Evolutionary conservation across 1,140 invertebrate genomes (phyloP).

Genomic region (Diabrotica undecimpunctata): DNA sequence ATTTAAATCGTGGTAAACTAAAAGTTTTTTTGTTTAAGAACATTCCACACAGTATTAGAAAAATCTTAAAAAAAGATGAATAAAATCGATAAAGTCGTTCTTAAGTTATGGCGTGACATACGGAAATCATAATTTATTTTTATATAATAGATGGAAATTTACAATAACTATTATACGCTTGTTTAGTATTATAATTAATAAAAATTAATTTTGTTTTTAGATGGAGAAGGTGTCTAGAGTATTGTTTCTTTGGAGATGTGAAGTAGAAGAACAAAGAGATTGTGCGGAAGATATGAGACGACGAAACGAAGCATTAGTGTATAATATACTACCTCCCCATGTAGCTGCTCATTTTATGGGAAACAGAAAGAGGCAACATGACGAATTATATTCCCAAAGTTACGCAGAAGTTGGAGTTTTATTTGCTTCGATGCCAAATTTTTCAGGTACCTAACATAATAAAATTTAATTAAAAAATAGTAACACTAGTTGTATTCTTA

Average conservation of each 20-base stretch:
- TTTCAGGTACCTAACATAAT: slow-evolving; percentile 70
- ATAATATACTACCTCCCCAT: slow-evolving; percentile 83
- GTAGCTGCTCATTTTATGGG: slow-evolving; percentile 89
- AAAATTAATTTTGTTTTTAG: slow-evolving; percentile 51
- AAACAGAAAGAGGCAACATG: slow-evolving; percentile 70
- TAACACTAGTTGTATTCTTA: no score
- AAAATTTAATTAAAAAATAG: no score
- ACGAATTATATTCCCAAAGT: slow-evolving; percentile 90
- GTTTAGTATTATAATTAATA: no score
- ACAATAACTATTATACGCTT: no score
- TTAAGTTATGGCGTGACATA: no score
- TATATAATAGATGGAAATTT: no score
- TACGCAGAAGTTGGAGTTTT: slow-evolving; percentile 89
- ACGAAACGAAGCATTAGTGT: slow-evolving; percentile 85
- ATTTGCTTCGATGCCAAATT: slow-evolving; percentile 94
- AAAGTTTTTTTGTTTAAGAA: no score
- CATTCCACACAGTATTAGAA: no score
- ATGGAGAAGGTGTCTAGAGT: slow-evolving; percentile 74
- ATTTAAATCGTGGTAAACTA: no score
- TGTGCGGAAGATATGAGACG: slow-evolving; percentile 79
- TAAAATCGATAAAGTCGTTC: no score
- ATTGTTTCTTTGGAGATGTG: slow-evolving; percentile 66
- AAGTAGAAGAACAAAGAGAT: slow-evolving; percentile 71
- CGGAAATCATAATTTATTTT: no score
- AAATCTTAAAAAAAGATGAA: no score